These are phyloP conservation scores for Pachypsylla venusta DNA, from an alignment of 1,140 invertebrate species.

Conservation along the genomic window DNA sequence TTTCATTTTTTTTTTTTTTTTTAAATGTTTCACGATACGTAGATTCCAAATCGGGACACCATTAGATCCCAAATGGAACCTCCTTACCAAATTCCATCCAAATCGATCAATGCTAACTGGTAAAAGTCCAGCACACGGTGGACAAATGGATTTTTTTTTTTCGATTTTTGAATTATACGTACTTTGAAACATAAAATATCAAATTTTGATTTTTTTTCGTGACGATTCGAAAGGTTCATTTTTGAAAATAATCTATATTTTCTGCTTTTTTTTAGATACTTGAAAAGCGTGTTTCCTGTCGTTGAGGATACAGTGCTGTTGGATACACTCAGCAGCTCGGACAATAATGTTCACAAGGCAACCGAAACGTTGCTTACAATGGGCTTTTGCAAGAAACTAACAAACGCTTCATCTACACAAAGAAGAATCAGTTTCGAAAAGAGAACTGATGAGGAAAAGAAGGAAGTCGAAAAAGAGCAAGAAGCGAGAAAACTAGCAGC, in stretches of 20 bases:
- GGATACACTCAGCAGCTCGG: constrained; percentile 64
- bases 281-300: constrained; percentile 83
- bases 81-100: too few relatives aligned
- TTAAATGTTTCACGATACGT: too few relatives aligned
- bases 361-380: constrained; percentile 58
- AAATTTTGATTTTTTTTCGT: too few relatives aligned
- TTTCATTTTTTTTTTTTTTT: too few relatives aligned
- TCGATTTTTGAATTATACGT: too few relatives aligned
- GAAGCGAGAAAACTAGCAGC: constrained; percentile 29
- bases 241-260: too few relatives aligned
- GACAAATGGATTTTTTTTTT: too few relatives aligned
- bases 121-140: too few relatives aligned
- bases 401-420: constrained; percentile 31
- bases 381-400: constrained; percentile 65
- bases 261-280: constrained; percentile 45
- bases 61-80: neutral
- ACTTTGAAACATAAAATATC: too few relatives aligned
- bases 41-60: too few relatives aligned
- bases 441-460: constrained; percentile 31
- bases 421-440: constrained; percentile 24
- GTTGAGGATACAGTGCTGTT: constrained; percentile 75
- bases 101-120: too few relatives aligned
- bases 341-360: constrained; percentile 75
- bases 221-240: too few relatives aligned
- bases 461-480: constrained; percentile 28